These are phyloP conservation scores for Cyclina sinensis DNA, from an alignment of 1,140 invertebrate species.

Conservation along the genomic window DNA sequence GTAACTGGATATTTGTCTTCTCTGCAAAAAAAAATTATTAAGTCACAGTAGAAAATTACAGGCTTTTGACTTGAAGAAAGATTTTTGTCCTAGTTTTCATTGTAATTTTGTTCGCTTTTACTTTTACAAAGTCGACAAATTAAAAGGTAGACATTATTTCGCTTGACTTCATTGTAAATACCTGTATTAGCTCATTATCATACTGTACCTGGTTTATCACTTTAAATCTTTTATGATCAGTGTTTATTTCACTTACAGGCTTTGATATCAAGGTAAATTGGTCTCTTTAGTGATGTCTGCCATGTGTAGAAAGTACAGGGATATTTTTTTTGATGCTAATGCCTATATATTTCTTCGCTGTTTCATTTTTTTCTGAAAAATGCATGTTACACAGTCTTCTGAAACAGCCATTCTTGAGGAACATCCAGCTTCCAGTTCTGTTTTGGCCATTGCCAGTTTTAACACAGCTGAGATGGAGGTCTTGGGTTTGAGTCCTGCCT, in stretches of 20 bases:
- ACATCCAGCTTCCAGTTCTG: no score
- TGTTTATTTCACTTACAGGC: neutral
- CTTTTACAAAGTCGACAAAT: constrained; percentile 33
- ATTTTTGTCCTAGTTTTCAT: constrained; percentile 1
- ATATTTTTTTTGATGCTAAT: no score
- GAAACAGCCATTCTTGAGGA: no score
- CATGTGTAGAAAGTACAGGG: no score
- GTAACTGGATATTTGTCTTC: neutral
- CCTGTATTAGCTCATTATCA: neutral
- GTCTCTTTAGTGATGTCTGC: neutral
- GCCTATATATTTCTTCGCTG: no score
- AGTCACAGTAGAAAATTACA: neutral
- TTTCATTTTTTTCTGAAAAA: no score
- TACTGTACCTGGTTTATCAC: neutral
- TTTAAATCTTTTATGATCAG: constrained; percentile 30
- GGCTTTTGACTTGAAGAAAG: neutral
- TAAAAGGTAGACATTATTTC: constrained; percentile 25
- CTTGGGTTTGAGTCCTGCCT: no score
- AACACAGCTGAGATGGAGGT: no score
- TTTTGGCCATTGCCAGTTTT: no score
- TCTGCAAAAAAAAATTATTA: neutral
- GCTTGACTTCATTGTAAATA: constrained; percentile 11
- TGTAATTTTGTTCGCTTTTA: constrained; percentile 5
- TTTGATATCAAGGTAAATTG: constrained; percentile 16
- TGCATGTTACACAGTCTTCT: no score